Percentiles rank a stretch among this genome's conserved stretches.
Evolutionary conservation across 2,113 vertebrate genomes (phyloP).

Genomic region (Hipposideros armiger): DNA sequence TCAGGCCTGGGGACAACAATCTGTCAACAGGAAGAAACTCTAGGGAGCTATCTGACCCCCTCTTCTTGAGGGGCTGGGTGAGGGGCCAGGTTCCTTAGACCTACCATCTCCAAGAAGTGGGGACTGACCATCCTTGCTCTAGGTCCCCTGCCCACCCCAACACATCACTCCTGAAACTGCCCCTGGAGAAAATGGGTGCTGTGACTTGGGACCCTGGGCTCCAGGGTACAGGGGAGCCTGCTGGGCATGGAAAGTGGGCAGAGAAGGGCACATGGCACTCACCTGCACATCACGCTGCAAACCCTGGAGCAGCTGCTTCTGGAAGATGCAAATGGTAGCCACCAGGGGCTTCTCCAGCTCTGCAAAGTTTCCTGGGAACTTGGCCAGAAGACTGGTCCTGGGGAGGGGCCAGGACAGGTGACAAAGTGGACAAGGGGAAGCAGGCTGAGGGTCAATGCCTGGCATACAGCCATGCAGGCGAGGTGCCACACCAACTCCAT

Average conservation of each 20-base stretch:
- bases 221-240: background rate
- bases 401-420: background rate
- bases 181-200: too few species aligned
- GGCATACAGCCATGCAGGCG: background rate
- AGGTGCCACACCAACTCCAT: accelerated
- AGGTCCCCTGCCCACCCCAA: background rate
- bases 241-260: background rate
- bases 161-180: background rate
- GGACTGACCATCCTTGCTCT: background rate
- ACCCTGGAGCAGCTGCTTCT: slow-evolving; percentile 78
- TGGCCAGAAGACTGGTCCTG: slow-evolving; percentile 83
- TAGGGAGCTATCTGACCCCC: background rate
- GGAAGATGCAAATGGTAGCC: slow-evolving; percentile 76
- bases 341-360: slow-evolving; percentile 81
- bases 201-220: background rate
- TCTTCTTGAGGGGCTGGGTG: background rate
- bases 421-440: background rate
- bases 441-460: background rate
- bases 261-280: slow-evolving; percentile 21
- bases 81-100: background rate
- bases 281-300: slow-evolving; percentile 83
- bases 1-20: background rate
- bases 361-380: slow-evolving; percentile 71
- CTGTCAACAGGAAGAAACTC: background rate
- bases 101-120: background rate